These are phyloP conservation scores for Clamator glandarius DNA, from an alignment of 2,797 vertebrate genomes.

Conservation along the genomic window DNA sequence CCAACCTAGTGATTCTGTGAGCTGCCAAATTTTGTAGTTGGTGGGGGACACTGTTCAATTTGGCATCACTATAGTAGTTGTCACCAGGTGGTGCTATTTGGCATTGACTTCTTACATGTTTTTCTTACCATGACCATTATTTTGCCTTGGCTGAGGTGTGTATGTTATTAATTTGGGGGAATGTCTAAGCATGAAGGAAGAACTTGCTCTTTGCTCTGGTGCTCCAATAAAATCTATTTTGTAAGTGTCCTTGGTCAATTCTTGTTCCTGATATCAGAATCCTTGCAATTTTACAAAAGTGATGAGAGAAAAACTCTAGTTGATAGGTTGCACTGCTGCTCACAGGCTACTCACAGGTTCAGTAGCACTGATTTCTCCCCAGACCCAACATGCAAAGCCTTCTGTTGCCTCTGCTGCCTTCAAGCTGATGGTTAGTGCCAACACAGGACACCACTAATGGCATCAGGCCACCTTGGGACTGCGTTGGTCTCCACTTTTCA, in stretches of 20 bases:
- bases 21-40: not conserved
- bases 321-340: not conserved
- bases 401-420: not conserved
- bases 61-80: not conserved
- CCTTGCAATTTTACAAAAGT: not conserved
- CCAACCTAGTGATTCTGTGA: too few relatives aligned
- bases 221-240: not conserved
- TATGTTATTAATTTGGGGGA: not conserved
- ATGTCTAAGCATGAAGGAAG: not conserved
- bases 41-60: not conserved
- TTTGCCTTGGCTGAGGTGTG: not conserved
- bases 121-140: not conserved
- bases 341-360: not conserved
- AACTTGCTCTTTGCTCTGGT: not conserved
- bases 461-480: not conserved
- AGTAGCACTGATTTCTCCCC: not conserved
- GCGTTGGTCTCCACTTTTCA: not conserved
- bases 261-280: not conserved
- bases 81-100: not conserved
- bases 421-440: not conserved
- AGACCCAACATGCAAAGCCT: not conserved
- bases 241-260: not conserved
- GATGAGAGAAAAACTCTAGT: not conserved
- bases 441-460: not conserved
- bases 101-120: not conserved